Evolutionary conservation across 2,113 vertebrate species (phyloP).

Genomic region (Erythrocercus mccallii): DNA sequence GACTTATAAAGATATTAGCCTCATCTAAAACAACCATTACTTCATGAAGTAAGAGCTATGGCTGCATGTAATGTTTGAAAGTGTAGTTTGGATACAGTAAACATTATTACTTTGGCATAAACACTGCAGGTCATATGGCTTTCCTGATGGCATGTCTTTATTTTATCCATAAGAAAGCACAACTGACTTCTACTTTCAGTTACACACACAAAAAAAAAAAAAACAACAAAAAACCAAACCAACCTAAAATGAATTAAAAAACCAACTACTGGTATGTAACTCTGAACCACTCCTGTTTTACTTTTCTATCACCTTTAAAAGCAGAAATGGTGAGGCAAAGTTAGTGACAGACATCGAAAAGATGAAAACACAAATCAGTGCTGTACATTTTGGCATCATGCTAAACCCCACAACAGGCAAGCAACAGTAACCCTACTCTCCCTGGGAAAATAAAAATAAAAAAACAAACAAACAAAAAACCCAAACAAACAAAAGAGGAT

Average conservation of each 20-base stretch:
- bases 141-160: neutral
- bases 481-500: neutral
- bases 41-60: neutral
- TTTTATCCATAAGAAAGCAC: neutral
- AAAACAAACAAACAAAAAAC: neutral
- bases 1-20: neutral
- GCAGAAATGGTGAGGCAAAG: neutral
- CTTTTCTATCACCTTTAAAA: neutral
- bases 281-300: neutral
- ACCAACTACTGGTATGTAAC: neutral
- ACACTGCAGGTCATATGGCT: neutral
- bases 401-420: constrained; percentile 21
- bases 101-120: neutral
- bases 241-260: neutral
- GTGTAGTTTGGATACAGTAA: neutral
- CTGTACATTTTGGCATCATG: constrained; percentile 39
- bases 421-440: neutral
- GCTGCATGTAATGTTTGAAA: neutral
- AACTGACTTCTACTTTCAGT: neutral
- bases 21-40: neutral
- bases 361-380: neutral
- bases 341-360: constrained; percentile 63
- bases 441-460: neutral
- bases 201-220: neutral
- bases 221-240: too few relatives aligned